Conservation (phyloP, 2,797 vertebrate genomes). For the Aldrovandia affinis region DNA sequence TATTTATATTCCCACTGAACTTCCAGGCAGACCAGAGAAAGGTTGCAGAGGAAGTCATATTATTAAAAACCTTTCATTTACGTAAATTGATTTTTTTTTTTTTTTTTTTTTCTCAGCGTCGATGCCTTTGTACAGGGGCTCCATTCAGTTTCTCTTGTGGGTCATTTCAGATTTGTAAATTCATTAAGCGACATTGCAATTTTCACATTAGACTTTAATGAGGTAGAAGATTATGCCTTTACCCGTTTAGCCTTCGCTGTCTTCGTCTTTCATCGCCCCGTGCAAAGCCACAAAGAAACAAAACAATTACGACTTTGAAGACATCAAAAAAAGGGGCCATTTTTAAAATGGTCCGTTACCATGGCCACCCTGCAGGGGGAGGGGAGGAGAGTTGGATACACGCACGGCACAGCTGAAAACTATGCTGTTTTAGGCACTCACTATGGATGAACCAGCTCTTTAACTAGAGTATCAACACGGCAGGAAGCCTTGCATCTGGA, state of each 20-base stretch:
- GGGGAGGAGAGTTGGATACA: background rate
- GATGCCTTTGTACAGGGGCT: slow-evolving; percentile 16
- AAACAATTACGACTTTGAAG: slow-evolving; percentile 26
- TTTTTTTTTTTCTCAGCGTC: slow-evolving; percentile 14
- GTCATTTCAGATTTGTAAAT: slow-evolving; percentile 32
- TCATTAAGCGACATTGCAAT: slow-evolving; percentile 24
- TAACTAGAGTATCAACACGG: background rate
- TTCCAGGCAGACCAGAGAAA: background rate
- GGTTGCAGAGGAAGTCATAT: slow-evolving; percentile 23
- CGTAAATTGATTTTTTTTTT: slow-evolving; percentile 24
- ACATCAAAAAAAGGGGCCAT: background rate
- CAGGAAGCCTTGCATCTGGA: background rate
- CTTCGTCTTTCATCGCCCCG: background rate
- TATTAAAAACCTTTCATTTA: slow-evolving; percentile 30
- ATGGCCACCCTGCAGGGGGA: slow-evolving; percentile 15
- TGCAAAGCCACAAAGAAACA: slow-evolving; percentile 18
- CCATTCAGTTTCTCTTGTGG: slow-evolving; percentile 25
- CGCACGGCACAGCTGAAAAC: background rate
- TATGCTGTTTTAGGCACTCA: background rate
- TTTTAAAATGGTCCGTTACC: slow-evolving; percentile 25
- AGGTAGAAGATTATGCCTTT: slow-evolving; percentile 27
- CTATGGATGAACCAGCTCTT: background rate
- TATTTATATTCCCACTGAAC: slow-evolving; percentile 16
- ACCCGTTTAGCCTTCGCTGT: slow-evolving; percentile 6
- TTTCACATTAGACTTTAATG: slow-evolving; percentile 30